Evolutionary conservation across 1,140 invertebrate species (phyloP).

Genomic region (Branchinecta lynchi): DNA sequence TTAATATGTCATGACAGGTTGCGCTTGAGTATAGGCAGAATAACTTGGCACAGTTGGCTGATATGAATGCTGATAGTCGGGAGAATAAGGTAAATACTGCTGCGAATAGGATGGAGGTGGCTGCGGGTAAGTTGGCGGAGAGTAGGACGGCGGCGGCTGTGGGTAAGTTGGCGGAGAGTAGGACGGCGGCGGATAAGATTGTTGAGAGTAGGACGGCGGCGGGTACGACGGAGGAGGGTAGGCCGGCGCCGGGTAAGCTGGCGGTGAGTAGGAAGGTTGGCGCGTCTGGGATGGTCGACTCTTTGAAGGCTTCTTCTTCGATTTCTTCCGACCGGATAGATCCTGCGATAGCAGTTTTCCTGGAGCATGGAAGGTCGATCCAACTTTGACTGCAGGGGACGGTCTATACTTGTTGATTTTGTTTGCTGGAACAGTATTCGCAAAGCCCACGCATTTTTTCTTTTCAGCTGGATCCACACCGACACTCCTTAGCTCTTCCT

Average conservation of each 20-base stretch:
- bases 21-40: no score
- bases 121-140: not conserved
- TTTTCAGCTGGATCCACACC: not conserved
- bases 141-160: not conserved
- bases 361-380: slow-evolving; percentile 8
- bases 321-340: not conserved
- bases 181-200: not conserved
- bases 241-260: not conserved
- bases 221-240: not conserved
- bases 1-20: no score
- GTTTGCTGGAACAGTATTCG: not conserved
- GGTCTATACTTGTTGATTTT: not conserved
- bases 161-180: not conserved
- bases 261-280: not conserved
- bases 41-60: not conserved
- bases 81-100: not conserved
- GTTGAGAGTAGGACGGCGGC: not conserved
- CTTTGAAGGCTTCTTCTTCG: not conserved
- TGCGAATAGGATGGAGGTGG: not conserved
- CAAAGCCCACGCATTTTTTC: not conserved
- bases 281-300: not conserved
- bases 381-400: not conserved
- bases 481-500: not conserved
- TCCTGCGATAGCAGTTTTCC: not conserved
- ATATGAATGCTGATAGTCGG: not conserved